A percentile compares a stretch with the other conserved stretches of the same genome.
These are phyloP conservation scores for Manacus vitellinus DNA, from an alignment of 2,113 vertebrate genomes.

Conservation along the genomic window DNA sequence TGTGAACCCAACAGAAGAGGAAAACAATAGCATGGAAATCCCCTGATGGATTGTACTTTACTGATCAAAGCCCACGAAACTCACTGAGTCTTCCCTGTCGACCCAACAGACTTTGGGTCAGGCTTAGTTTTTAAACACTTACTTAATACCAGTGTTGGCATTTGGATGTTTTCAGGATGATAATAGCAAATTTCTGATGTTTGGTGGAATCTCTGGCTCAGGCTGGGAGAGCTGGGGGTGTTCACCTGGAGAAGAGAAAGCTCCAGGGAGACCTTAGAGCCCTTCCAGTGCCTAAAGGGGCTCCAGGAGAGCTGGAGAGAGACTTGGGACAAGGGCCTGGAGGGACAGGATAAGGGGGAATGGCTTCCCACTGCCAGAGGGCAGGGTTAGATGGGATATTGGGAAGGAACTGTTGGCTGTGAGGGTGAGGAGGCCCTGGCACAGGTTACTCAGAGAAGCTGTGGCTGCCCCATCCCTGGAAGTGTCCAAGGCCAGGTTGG, in stretches of 20 bases:
- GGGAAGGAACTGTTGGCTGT: neutral
- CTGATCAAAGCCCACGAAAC: neutral
- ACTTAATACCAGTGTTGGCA: neutral
- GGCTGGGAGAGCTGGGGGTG: neutral
- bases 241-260: neutral
- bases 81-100: neutral
- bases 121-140: neutral
- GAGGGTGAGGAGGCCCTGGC: accelerated
- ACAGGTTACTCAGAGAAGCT: accelerated
- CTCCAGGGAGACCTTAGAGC: neutral
- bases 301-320: neutral
- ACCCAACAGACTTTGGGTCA: neutral
- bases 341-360: neutral
- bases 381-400: neutral
- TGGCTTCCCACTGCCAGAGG: neutral
- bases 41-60: neutral
- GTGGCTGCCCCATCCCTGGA: neutral
- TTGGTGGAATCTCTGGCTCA: neutral
- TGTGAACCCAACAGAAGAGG: neutral
- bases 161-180: neutral
- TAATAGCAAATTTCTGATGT: neutral
- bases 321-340: neutral
- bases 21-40: neutral
- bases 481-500: neutral
- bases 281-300: neutral